These are phyloP conservation scores for Ciconia nigra DNA, from an alignment of 2,797 vertebrate species.

Conservation along the genomic window DNA sequence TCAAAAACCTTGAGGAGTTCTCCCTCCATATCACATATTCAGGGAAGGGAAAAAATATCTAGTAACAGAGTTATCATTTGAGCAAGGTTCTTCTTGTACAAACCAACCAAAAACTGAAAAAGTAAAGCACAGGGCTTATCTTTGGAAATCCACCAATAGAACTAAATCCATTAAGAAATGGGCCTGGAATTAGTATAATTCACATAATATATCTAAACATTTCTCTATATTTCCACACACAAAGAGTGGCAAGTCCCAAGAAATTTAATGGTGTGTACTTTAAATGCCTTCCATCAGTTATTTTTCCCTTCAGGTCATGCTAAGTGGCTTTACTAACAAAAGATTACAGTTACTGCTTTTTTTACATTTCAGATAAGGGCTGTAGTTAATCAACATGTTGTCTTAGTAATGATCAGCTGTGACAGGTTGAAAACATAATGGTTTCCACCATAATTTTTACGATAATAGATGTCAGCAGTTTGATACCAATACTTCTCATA, in stretches of 20 bases:
- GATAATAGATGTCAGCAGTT: not conserved
- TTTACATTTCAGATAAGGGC: not conserved
- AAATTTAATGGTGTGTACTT: not conserved
- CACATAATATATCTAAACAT: not conserved
- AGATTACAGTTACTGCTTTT: not conserved
- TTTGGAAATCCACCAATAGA: not conserved
- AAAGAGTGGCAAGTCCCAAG: not conserved
- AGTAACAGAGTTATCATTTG: not conserved
- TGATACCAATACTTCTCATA: not conserved
- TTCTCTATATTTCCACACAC: not conserved
- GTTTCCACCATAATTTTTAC: not conserved
- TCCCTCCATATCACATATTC: not conserved
- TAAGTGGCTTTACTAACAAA: constrained; percentile 4
- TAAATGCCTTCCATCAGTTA: not conserved
- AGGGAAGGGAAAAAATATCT: not conserved
- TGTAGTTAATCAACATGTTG: not conserved
- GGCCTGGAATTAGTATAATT: not conserved
- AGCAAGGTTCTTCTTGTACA: not conserved
- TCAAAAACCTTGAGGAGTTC: not conserved
- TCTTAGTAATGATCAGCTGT: not conserved
- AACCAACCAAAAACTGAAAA: not conserved
- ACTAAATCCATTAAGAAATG: not conserved
- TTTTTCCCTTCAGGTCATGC: not conserved
- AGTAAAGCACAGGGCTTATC: not conserved
- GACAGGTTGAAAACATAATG: not conserved